Base-by-base conservation (phyloP, 1,140 invertebrate species). In the Dreissena rostriformis region DNA sequence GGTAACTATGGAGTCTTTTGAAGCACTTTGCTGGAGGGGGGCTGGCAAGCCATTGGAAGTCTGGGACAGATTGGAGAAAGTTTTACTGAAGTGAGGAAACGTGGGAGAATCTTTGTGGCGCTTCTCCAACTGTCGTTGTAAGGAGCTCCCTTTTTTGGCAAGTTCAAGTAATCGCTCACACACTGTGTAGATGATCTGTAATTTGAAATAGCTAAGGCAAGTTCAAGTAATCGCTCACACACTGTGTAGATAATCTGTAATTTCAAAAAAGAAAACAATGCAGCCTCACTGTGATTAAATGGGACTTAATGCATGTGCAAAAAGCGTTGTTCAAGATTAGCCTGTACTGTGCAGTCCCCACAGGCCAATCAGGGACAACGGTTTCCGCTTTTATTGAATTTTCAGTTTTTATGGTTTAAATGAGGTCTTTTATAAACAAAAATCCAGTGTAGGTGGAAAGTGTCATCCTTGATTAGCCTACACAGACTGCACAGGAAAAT, bases 171-270 rank as follows among this genome's bases (percentile, higher is more conserved):
- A 95, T 68, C 96, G 94, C 90, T 97, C 96, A 89, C 96, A 97
- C 68, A 97, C 94, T 52, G 95, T 94, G 91, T 96, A 96, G 19
- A 97, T 91, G 73, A 97, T 95, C 96, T 97, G 92, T 24, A 93
- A 94, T 84, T n/a, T 19, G 65, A 67, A 22, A n/a, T n/a, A n/a
- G n/a, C n/a, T n/a, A n/a, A n/a, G 55, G 88, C 86, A 22, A 92
- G 70, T 70, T 91, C 95, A 1, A 97, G 94, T 22, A 97, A 95
- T 67, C 96, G 94, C 90, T 97, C 96, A 89, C 96, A 97, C 68
- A 97, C 94, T 51, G 95, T 94, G 91, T 96, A 96, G 19, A 97
- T 91, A 74, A 97, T 95, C 96, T 97, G 92, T 24, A 93, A 94
- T 84, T 19, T 10, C 57, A 66, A 11, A n/a, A n/a, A n/a, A n/a